Evolutionary conservation across 2,888 invertebrate genomes (phyloP), one percentile per base, ranked within the genome.

Genomic region (Acanthacorydalis orientalis): DNA sequence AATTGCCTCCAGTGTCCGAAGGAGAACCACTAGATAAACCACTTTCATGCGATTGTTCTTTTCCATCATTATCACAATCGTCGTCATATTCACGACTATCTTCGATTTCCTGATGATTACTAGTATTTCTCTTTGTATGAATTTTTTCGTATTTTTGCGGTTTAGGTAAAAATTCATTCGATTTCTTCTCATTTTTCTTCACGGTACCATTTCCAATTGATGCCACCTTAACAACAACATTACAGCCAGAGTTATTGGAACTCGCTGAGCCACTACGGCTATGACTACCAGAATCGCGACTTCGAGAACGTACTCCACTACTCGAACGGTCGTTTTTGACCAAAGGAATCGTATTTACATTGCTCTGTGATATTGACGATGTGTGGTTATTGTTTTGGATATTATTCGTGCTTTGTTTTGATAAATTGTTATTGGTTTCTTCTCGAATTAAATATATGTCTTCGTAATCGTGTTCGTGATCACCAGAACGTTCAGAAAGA

Each of bases 361-460:
- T 48, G 48, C 53, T 47, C 51, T 53, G 9, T 54, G 52, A 51
- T 37, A 52, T 54, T 48, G 48, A 44, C 38, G 54, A 54, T 46
- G 9, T 48, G 47, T 12, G 46, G n/a, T 34, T 12, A 16, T 9
- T 10, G 35, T 35, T 54, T 50, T 38, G 50, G 47, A 10, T 45
- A 43, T 10, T 41, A 46, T 23, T 23, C 2, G 23, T 23, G 23
- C 6, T 23, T 6, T 23, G 23, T 23, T 23, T 23, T 2, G 23
- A 23, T 23, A 23, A 23, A 15, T 47, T 40, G 12, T 50, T 51
- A 50, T 59, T 62, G 9, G 66, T 64, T 52, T 75, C 79, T 43
- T 80, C 80, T 46, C 77, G 70, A 45, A 83, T 75, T 62, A 83
- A 61, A 60, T 85, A 85, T 51, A 86, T 86, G 57, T 86, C 86